These are phyloP conservation scores for Elanus axillaris DNA, from an alignment of 2,113 vertebrate species.

Conservation along the genomic window DNA sequence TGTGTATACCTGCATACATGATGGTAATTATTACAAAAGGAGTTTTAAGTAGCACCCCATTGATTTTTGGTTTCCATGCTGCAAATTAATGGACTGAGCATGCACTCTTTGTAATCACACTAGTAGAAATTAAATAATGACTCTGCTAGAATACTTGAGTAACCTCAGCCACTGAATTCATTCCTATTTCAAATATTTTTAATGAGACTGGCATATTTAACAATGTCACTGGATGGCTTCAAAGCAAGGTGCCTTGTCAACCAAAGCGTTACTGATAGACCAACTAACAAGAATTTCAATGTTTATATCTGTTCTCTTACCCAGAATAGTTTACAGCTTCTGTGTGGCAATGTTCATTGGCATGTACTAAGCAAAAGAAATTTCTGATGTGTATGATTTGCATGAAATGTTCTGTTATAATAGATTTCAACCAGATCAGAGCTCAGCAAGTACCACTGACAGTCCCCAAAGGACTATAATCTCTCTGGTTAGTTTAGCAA, in stretches of 20 bases:
- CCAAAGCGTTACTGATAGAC: not conserved
- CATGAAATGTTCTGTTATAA: not conserved
- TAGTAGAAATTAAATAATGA: constrained; percentile 46
- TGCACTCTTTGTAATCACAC: constrained; percentile 41
- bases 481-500: constrained; percentile 11
- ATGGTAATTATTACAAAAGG: constrained; percentile 18
- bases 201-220: not conserved
- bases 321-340: not conserved
- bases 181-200: not conserved
- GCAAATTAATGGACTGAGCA: constrained; percentile 57
- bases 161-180: constrained; percentile 26
- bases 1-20: not conserved
- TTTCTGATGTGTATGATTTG: not conserved
- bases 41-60: constrained; percentile 31
- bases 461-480: not conserved
- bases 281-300: not conserved
- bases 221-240: not conserved
- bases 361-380: not conserved
- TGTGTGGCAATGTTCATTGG: not conserved
- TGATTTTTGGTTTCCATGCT: constrained; percentile 49
- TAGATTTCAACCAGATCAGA: not conserved
- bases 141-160: constrained; percentile 12
- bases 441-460: not conserved
- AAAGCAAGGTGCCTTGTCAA: not conserved
- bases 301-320: not conserved